Evolutionary conservation across 2,113 vertebrate genomes (phyloP).

Genomic region (Thomomys bottae): DNA sequence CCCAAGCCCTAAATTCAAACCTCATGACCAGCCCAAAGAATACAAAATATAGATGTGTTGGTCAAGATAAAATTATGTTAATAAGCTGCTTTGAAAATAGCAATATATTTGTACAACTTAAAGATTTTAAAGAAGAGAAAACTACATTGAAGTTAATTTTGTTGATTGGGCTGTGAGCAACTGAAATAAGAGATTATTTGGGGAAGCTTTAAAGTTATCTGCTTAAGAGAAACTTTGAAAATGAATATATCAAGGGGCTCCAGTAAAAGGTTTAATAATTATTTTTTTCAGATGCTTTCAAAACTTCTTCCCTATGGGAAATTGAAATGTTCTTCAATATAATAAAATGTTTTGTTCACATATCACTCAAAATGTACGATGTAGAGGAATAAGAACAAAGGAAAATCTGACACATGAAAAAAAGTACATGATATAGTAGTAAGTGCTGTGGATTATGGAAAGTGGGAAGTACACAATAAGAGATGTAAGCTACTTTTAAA

Average conservation of each 20-base stretch:
- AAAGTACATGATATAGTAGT: neutral
- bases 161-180: neutral
- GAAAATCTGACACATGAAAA: neutral
- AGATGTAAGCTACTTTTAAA: neutral
- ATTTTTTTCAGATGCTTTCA: neutral
- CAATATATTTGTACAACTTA: no score
- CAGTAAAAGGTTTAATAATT: neutral
- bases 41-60: no score
- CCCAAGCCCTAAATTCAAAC: no score
- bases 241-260: neutral
- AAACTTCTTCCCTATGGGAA: no score
- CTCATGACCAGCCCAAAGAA: no score
- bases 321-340: neutral
- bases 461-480: neutral
- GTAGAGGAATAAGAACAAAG: neutral
- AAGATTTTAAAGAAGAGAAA: no score
- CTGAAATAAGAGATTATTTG: neutral
- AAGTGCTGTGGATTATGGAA: neutral
- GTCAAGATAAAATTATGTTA: no score
- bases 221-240: neutral
- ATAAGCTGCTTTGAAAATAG: no score
- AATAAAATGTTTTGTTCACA: neutral
- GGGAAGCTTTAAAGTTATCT: neutral
- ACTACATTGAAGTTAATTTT: neutral
- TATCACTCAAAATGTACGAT: neutral